Conservation (phyloP, 2,797 vertebrate species). For the Chiloscyllium punctatum region DNA sequence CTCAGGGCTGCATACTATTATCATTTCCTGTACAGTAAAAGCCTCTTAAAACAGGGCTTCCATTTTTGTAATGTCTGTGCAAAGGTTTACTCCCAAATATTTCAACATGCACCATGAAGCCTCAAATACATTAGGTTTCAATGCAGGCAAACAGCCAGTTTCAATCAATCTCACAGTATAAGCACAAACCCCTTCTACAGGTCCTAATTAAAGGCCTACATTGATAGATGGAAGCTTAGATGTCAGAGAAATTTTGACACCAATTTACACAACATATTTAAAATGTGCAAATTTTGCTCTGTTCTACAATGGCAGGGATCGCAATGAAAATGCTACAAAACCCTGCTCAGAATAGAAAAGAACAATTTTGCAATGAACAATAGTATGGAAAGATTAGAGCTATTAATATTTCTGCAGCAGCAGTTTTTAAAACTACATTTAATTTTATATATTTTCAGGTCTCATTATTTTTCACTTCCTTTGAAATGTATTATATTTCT, state of each 20-base stretch:
- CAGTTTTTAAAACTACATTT: background rate
- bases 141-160: background rate
- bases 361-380: background rate
- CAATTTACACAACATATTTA: background rate
- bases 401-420: background rate
- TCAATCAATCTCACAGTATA: background rate
- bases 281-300: background rate
- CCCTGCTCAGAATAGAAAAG: background rate
- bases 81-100: conserved; percentile 9
- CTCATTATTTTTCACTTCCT: background rate
- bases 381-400: background rate
- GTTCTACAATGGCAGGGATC: background rate
- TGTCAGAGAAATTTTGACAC: background rate
- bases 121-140: background rate
- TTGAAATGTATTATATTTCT: background rate
- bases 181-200: background rate
- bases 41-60: background rate
- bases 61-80: background rate
- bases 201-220: background rate
- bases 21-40: conserved; percentile 4
- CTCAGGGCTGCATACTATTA: background rate
- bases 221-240: background rate
- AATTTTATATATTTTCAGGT: background rate
- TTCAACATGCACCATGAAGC: background rate
- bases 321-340: background rate